A percentile compares a stretch with the other conserved stretches of the same genome.
These are phyloP conservation scores for Barnardius zonarius DNA, from an alignment of 2,113 vertebrate genomes.

Conservation along the genomic window DNA sequence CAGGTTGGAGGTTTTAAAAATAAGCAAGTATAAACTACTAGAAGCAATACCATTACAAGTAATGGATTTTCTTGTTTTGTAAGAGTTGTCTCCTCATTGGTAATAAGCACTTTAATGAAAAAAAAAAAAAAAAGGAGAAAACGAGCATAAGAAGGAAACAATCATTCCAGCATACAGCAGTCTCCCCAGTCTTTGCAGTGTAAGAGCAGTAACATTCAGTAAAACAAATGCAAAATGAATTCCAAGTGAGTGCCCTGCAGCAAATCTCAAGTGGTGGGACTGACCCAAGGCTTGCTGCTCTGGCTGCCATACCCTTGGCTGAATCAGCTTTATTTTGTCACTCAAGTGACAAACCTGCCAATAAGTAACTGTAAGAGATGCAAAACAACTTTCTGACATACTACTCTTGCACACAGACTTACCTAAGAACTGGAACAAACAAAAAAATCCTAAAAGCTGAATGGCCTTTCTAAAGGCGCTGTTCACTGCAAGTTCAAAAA, in stretches of 20 bases:
- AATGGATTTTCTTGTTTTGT: background rate
- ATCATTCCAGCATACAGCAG: background rate
- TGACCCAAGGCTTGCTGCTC: conserved; percentile 6
- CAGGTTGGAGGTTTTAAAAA: conserved; percentile 15
- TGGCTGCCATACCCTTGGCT: background rate
- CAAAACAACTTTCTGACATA: conserved; percentile 3
- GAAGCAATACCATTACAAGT: background rate
- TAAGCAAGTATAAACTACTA: background rate
- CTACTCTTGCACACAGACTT: background rate
- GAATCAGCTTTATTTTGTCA: conserved; percentile 43
- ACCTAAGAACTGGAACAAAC: background rate
- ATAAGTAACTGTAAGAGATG: conserved; percentile 1
- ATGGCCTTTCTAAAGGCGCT: background rate
- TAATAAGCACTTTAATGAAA: background rate
- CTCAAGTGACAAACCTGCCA: conserved; percentile 34
- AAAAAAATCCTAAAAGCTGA: background rate
- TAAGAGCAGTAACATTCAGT: background rate
- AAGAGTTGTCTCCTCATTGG: background rate
- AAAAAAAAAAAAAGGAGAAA: background rate
- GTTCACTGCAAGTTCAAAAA: background rate
- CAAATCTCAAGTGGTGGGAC: conserved; percentile 15
- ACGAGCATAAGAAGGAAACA: background rate
- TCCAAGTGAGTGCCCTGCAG: conserved; percentile 18
- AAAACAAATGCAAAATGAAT: conserved; percentile 36
- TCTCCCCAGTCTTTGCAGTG: background rate